Conservation (phyloP, 2,888 invertebrate genomes). For the Mongoloraphidia duomilia region DNA sequence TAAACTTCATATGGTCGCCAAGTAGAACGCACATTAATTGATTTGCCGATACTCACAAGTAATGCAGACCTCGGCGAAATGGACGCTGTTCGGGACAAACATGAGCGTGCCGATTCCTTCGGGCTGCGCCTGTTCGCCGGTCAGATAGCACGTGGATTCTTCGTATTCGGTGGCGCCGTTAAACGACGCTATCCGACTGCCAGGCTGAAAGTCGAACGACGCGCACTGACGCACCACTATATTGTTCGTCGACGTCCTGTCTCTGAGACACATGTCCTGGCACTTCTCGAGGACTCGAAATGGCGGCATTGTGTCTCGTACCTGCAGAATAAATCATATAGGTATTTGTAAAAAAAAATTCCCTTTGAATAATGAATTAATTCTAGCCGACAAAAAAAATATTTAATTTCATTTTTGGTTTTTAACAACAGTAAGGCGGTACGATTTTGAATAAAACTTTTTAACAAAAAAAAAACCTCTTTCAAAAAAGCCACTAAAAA, state of each 20-base stretch:
- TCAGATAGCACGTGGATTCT: constrained; percentile 75
- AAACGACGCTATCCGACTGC: constrained; percentile 69
- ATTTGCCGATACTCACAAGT: constrained; percentile 71
- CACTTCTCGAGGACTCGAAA: constrained; percentile 81
- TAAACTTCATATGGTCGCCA: not conserved
- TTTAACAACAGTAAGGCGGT: no score
- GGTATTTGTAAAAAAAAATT: no score
- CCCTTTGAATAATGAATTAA: no score
- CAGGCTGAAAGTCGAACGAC: constrained; percentile 84
- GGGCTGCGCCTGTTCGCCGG: constrained; percentile 71
- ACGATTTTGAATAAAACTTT: no score
- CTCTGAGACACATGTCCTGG: constrained; percentile 70
- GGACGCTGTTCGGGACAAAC: constrained; percentile 77
- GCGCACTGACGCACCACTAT: constrained; percentile 64
- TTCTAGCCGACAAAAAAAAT: no score
- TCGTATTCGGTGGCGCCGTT: constrained; percentile 73
- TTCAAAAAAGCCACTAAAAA: no score
- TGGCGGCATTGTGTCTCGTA: constrained; percentile 69
- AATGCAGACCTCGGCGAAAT: constrained; percentile 80
- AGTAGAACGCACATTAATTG: not conserved
- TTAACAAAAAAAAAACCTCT: no score
- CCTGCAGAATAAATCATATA: constrained; percentile 30
- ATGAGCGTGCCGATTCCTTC: constrained; percentile 83
- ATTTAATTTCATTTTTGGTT: no score
- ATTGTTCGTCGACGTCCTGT: constrained; percentile 61